Evolutionary conservation across 2,888 invertebrate genomes (phyloP), one percentile per base, ranked within the genome.

Genomic region (Synanthedon andrenaeformis): DNA sequence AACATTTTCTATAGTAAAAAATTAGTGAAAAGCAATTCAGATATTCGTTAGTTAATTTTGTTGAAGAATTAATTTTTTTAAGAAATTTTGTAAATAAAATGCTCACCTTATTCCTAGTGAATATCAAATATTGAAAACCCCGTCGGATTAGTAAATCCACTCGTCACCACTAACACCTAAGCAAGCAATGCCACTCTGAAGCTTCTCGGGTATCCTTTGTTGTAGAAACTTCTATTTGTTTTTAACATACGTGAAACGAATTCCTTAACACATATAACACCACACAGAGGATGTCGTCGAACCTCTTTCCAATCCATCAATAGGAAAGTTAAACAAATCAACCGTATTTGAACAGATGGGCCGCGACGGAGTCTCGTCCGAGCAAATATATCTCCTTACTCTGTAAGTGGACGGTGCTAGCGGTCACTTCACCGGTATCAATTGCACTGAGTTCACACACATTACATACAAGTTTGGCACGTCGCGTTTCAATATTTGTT

Each of bases 211-310:
- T 64, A 78, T 72, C 79, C 82, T 82, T 83, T 83, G 82, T 84
- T 82, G 82, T 79, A 71, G 69, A 62, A 63, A 76, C 73, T 78
- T 72, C 60, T 82, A 72, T 82, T 84, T 83, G 78, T 78, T 81
- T 81, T 79, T 62, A 72, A 70, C 75, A 76, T 76, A 81, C 79
- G 79, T 78, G 75, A 72, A 78, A 79, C 75, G 76, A 81, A 82
- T 81, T 79, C 80, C 80, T 78, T 69, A 74, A 71, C 78, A 79
- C 79, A 75, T 76, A 75, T 74, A 79, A 78, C 76, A 78, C 74
- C 66, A 67, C 66, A 67, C 66, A 62, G 64, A 68, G 65, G 73
- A 70, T 62, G 65, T 62, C 76, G 77, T 79, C 70, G 77, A 75
- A 79, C 77, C 70, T 76, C 67, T 72, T 72, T 73, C 74, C 74